Conservation (phyloP, 2,797 vertebrate genomes). For the Sebastes hopkinsi region DNA sequence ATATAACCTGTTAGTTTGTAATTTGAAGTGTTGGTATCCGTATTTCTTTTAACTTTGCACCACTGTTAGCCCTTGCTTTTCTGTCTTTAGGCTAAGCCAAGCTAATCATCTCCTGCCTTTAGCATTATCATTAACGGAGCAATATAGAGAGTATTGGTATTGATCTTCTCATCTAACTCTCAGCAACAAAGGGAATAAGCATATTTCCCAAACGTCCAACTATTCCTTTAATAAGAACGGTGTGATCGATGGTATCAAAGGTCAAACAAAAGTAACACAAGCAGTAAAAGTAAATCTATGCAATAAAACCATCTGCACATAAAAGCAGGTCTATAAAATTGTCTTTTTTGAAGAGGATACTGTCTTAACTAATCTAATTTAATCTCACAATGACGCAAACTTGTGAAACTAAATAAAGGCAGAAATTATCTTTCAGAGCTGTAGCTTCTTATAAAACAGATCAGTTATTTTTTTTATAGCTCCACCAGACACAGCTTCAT, state of each 20-base stretch:
- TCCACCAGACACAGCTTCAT: background rate
- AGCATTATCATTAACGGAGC: background rate
- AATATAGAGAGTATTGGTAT: background rate
- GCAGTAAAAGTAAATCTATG: background rate
- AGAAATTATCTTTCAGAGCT: background rate
- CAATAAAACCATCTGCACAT: background rate
- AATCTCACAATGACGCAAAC: background rate
- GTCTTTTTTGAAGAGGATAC: background rate
- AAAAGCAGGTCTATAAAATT: background rate
- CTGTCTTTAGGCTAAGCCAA: background rate
- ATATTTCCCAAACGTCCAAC: constrained; percentile 14
- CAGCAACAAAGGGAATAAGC: background rate
- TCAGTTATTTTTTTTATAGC: background rate
- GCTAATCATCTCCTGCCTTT: background rate
- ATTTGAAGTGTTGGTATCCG: background rate
- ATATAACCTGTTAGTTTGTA: background rate
- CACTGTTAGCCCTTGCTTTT: background rate
- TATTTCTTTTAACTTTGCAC: background rate
- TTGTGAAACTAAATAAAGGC: background rate
- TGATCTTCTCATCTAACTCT: background rate
- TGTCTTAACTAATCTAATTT: background rate
- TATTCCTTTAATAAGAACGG: background rate
- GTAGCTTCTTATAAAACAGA: background rate
- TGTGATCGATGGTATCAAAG: background rate
- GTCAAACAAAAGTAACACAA: background rate